Percentiles rank a stretch among this genome's conserved stretches.
These are phyloP conservation scores for Crotalus viridis DNA, from an alignment of 2,113 vertebrate species.

Conservation along the genomic window DNA sequence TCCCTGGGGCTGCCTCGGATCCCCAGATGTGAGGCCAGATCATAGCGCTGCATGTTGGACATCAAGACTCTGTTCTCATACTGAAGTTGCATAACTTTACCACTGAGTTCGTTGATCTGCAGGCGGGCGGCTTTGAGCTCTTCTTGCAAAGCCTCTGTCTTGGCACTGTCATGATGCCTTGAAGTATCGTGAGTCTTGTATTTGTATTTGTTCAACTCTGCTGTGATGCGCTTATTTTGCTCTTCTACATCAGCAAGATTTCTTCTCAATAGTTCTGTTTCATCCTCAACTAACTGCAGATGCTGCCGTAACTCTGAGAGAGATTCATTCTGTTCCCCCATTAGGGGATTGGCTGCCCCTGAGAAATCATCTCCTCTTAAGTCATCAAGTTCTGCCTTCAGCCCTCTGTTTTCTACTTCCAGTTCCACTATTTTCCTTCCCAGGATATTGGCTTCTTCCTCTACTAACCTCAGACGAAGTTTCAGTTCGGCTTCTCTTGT, in stretches of 20 bases:
- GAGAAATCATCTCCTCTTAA: slow-evolving; percentile 90
- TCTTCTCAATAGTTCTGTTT: slow-evolving; percentile 92
- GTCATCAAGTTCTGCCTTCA: slow-evolving; percentile 97
- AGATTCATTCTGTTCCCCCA: slow-evolving; percentile 90
- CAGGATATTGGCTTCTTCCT: slow-evolving; percentile 97
- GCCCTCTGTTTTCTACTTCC: slow-evolving; percentile 95
- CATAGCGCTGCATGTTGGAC: slow-evolving; percentile 99
- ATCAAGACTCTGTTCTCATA: slow-evolving; percentile 97
- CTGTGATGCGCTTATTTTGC: slow-evolving; percentile 91
- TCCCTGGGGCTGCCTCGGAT: slow-evolving; percentile 92
- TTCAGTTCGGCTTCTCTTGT: slow-evolving; percentile 97
- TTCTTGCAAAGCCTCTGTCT: slow-evolving; percentile 90
- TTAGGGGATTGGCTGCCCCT: slow-evolving; percentile 72
- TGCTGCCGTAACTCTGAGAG: slow-evolving; percentile 94
- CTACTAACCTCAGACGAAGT: slow-evolving; percentile 89
- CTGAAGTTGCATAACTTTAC: slow-evolving; percentile 98
- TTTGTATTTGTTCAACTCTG: slow-evolving; percentile 93
- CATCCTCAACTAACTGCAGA: slow-evolving; percentile 95
- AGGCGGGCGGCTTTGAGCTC: slow-evolving; percentile 92
- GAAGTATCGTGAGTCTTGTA: slow-evolving; percentile 88
- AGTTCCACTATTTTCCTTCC: slow-evolving; percentile 97
- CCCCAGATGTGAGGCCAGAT: slow-evolving; percentile 94
- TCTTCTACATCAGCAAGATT: slow-evolving; percentile 96
- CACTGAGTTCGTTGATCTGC: slow-evolving; percentile 96
- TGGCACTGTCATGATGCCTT: slow-evolving; percentile 84